A percentile compares a stretch with the other conserved stretches of the same genome.
Conservation (phyloP, 2,113 vertebrate species). For the Corynorhinus townsendii region DNA sequence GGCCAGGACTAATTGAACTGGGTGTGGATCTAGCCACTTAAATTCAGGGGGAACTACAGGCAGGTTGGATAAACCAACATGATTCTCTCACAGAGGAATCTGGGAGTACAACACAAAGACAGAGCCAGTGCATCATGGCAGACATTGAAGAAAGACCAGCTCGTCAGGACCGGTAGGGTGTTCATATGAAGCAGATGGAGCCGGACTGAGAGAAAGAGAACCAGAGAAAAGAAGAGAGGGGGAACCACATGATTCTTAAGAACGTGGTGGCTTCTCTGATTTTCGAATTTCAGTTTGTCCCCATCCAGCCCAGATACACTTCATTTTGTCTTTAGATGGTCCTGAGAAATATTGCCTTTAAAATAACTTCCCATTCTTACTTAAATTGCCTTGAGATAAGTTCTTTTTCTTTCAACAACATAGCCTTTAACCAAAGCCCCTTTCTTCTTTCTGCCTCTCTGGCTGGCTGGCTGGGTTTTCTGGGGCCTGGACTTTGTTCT, state of each 20-base stretch:
- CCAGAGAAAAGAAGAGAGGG: background rate
- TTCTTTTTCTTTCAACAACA: slow-evolving; percentile 22
- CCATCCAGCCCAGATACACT: background rate
- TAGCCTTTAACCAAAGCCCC: background rate
- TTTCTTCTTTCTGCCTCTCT: background rate
- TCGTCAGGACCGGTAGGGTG: background rate
- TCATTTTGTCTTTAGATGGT: background rate
- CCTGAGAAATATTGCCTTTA: background rate
- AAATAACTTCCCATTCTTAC: background rate
- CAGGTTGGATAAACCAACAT: background rate
- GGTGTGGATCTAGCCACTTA: background rate
- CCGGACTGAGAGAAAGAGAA: background rate
- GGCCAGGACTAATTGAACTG: background rate
- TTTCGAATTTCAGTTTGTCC: background rate
- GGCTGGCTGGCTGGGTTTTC: background rate
- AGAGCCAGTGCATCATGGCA: background rate
- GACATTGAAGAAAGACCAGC: background rate
- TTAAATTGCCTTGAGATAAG: background rate
- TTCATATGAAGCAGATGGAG: background rate
- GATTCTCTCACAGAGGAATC: background rate
- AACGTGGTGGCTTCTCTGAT: background rate
- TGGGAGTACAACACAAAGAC: background rate
- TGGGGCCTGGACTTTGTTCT: background rate
- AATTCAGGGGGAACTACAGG: background rate
- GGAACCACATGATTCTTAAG: background rate